phyloP scores from a whole-genome alignment of 35 echinoderm and acorn worm species.

The Antedon bifida region DNA sequence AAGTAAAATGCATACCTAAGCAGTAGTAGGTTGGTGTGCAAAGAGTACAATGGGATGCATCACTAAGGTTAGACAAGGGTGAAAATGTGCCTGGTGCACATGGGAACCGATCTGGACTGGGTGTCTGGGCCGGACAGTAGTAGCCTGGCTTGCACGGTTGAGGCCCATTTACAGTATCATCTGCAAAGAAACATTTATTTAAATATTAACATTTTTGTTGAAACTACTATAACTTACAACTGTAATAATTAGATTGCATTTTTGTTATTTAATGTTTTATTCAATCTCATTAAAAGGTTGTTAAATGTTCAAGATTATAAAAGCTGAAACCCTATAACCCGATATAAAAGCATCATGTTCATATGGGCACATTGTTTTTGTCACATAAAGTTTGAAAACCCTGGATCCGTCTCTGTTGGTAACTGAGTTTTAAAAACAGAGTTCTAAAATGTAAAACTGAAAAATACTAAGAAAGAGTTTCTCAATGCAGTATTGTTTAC shows the following conservation, averaged over 20 bases:
- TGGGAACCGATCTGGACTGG: constrained; percentile 73
- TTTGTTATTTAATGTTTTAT: neutral
- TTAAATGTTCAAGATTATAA: no score
- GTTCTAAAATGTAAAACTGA: no score
- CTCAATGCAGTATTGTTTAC: no score
- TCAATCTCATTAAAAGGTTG: neutral
- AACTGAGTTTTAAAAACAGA: no score
- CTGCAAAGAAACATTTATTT: constrained; percentile 10
- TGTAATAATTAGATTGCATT: neutral
- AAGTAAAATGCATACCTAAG: constrained; percentile 35
- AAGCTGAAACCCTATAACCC: no score
- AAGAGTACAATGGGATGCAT: constrained; percentile 40
- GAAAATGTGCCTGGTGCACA: constrained; percentile 91
- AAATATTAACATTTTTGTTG: neutral
- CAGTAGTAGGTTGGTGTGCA: constrained; percentile 90
- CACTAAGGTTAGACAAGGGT: constrained; percentile 44
- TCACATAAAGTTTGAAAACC: no score
- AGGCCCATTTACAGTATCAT: constrained; percentile 67
- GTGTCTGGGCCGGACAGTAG: constrained; percentile 83
- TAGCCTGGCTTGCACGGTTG: constrained; percentile 90
- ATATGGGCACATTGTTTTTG: no score
- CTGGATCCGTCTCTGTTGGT: no score
- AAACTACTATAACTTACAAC: neutral
- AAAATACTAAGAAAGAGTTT: no score
- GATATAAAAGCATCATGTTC: no score